phyloP scores from a whole-genome alignment of 1,140 invertebrate species.

The Eurosta solidaginis region DNA sequence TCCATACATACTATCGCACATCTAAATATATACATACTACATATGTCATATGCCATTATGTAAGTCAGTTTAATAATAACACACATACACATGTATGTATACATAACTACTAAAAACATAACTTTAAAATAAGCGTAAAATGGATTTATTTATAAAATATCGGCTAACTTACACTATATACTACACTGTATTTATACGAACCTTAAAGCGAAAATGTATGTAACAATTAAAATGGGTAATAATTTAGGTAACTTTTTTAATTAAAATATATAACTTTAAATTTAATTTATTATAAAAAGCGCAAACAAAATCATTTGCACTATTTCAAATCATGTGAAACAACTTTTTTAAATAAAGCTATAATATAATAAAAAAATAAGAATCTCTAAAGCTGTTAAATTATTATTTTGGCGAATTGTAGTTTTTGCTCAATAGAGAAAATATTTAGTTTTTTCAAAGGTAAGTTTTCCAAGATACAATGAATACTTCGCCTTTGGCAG shows the following conservation, averaged over 20 bases:
- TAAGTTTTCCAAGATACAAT: too few relatives aligned
- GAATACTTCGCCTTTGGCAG: too few relatives aligned
- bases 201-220: background rate
- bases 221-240: background rate
- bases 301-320: background rate
- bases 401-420: too few relatives aligned
- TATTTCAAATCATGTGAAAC: conserved; percentile 8
- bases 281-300: background rate
- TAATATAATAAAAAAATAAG: background rate
- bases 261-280: background rate
- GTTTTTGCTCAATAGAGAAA: too few relatives aligned
- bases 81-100: too few relatives aligned
- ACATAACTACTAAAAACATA: too few relatives aligned
- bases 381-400: too few relatives aligned
- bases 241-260: background rate
- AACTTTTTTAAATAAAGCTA: conserved; percentile 22
- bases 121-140: background rate
- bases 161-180: background rate
- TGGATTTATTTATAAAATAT: background rate
- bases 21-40: too few relatives aligned
- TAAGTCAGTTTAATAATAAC: too few relatives aligned
- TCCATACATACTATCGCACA: too few relatives aligned
- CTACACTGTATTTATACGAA: background rate
- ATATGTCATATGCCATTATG: too few relatives aligned
- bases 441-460: too few relatives aligned